Evolutionary conservation across 1,140 invertebrate genomes (phyloP).

Genomic region (Neodiprion lecontei): DNA sequence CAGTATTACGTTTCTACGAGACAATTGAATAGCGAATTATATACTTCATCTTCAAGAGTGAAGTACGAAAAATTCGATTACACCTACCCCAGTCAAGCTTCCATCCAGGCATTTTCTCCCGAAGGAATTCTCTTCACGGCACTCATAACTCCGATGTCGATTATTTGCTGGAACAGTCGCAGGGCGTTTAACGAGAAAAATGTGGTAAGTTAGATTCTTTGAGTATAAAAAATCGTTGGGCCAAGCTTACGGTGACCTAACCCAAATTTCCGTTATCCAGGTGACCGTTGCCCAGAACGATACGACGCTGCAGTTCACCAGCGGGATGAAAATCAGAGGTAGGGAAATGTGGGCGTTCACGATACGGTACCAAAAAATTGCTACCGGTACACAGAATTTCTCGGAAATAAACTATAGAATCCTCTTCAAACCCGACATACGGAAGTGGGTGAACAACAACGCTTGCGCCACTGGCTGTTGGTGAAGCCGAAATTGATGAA

Average conservation of each 20-base stretch:
- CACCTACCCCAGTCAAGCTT: slow-evolving; percentile 43
- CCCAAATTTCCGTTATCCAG: slow-evolving; percentile 28
- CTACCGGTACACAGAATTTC: slow-evolving; percentile 34
- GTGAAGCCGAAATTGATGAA: too few species aligned
- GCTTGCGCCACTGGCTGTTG: background rate
- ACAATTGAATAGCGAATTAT: slow-evolving; percentile 19
- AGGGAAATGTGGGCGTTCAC: slow-evolving; percentile 71
- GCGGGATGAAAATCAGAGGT: slow-evolving; percentile 67
- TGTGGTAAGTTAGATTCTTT: background rate
- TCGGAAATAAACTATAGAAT: slow-evolving; percentile 46
- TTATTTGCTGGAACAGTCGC: slow-evolving; percentile 52
- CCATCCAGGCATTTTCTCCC: slow-evolving; percentile 46
- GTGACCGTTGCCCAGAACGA: slow-evolving; percentile 59
- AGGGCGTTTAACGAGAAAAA: background rate
- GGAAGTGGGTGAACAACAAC: background rate
- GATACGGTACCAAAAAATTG: slow-evolving; percentile 56
- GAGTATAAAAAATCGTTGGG: slow-evolving; percentile 11
- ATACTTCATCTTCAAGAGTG: slow-evolving; percentile 2
- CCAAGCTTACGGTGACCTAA: too few species aligned
- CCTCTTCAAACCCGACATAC: slow-evolving; percentile 26
- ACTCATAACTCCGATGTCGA: slow-evolving; percentile 40
- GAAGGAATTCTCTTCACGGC: slow-evolving; percentile 50
- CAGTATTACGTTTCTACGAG: slow-evolving; percentile 66
- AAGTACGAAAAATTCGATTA: slow-evolving; percentile 23
- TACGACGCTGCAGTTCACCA: slow-evolving; percentile 68